These are phyloP conservation scores for Chaenogobius annularis DNA, from an alignment of 2,113 vertebrate genomes.

Conservation along the genomic window DNA sequence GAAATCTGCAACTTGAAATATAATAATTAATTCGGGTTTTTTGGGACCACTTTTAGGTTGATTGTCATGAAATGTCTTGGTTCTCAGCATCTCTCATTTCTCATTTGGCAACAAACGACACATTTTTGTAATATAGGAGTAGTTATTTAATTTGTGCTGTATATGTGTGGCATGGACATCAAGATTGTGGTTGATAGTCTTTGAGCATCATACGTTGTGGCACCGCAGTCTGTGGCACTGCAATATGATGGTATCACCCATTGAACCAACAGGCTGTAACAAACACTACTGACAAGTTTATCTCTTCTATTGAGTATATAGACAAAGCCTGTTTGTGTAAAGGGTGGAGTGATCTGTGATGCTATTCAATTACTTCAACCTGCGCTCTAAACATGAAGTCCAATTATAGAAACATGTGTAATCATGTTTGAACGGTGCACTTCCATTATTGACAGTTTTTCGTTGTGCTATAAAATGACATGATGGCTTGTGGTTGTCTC, in stretches of 20 bases:
- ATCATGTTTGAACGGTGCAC: slow-evolving; percentile 22
- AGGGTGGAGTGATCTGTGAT: slow-evolving; percentile 20
- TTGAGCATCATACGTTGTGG: slow-evolving; percentile 10
- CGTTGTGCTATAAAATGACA: slow-evolving; percentile 18
- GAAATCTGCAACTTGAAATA: too few species aligned
- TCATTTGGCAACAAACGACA: neutral
- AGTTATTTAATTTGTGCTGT: neutral
- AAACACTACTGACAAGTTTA: slow-evolving; percentile 53
- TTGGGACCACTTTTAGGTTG: neutral
- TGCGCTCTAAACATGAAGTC: slow-evolving; percentile 2
- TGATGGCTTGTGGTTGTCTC: slow-evolving; percentile 37
- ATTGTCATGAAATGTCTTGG: neutral
- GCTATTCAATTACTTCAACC: slow-evolving; percentile 14
- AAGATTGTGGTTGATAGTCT: slow-evolving; percentile 6
- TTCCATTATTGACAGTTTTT: slow-evolving; percentile 3
- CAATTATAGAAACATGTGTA: slow-evolving; percentile 37
- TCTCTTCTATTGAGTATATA: slow-evolving; percentile 37
- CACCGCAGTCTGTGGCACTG: slow-evolving; percentile 5
- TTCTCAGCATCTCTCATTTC: neutral
- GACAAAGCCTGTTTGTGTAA: slow-evolving; percentile 31
- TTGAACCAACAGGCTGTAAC: slow-evolving; percentile 14
- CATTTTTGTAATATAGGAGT: neutral
- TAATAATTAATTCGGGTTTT: too few species aligned
- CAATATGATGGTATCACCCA: slow-evolving; percentile 35
- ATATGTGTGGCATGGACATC: neutral